Percentiles rank a stretch among this genome's conserved stretches.
These are phyloP conservation scores for Callosobruchus maculatus DNA, from an alignment of 2,888 invertebrate species.

Conservation along the genomic window DNA sequence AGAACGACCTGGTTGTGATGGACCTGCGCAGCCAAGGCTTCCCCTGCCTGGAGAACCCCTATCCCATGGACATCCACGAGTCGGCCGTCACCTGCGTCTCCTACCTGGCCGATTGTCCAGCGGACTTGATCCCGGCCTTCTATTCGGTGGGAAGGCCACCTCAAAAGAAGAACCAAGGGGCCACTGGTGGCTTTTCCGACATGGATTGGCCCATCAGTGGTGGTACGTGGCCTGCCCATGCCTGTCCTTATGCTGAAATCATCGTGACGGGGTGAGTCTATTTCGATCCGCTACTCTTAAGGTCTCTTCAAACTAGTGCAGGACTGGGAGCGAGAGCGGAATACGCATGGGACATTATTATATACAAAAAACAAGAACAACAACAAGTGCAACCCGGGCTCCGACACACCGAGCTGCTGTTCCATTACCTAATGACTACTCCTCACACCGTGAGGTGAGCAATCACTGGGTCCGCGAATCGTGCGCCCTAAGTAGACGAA, in stretches of 20 bases:
- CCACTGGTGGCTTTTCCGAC: conserved; percentile 76
- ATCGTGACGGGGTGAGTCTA: conserved; percentile 85
- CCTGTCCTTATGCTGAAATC: conserved; percentile 96
- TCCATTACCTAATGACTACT: too few species aligned
- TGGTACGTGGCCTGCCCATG: conserved; percentile 93
- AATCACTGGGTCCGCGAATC: too few species aligned
- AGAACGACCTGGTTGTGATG: conserved; percentile 96
- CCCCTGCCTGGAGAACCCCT: conserved; percentile 98
- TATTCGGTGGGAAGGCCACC: conserved; percentile 86
- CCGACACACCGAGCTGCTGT: too few species aligned
- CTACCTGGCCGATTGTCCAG: conserved; percentile 97
- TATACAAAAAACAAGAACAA: too few species aligned
- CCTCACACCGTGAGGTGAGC: too few species aligned
- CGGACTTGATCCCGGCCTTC: conserved; percentile 95
- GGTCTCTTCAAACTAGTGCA: too few species aligned
- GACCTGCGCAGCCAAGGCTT: conserved; percentile 94
- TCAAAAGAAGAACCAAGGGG: conserved; percentile 55
- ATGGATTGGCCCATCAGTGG: conserved; percentile 96
- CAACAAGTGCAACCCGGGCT: too few species aligned
- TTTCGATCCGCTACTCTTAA: background rate
- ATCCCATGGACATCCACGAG: conserved; percentile 99
- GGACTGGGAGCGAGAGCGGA: too few species aligned
- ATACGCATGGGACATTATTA: too few species aligned
- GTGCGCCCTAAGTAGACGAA: too few species aligned
- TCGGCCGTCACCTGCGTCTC: conserved; percentile 96